Conservation (phyloP, 2,888 invertebrate species). For the Brenthis hecate region DNA sequence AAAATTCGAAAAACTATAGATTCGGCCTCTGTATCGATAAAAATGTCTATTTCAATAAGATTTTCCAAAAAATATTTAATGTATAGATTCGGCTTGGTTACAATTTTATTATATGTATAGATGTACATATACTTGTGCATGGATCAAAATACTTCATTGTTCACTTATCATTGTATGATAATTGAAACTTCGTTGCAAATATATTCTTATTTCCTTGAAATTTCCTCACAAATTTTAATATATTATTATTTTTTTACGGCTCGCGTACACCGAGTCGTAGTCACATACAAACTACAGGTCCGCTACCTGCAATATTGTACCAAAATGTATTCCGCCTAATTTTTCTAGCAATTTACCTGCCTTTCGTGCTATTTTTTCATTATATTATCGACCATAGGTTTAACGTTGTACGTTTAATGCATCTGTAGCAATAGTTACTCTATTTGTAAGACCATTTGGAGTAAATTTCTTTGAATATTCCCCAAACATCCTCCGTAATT, state of each 20-base stretch:
- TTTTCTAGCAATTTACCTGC: conserved; percentile 21
- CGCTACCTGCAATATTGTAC: too few relatives aligned
- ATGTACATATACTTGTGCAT: too few relatives aligned
- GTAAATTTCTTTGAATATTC: conserved; percentile 21
- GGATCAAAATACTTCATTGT: too few relatives aligned
- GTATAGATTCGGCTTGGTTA: too few relatives aligned
- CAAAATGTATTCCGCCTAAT: conserved; percentile 12
- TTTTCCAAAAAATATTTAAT: too few relatives aligned
- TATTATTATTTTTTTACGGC: neutral
- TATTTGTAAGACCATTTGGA: conserved; percentile 1
- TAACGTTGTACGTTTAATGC: conserved; percentile 25
- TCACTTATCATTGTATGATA: too few relatives aligned
- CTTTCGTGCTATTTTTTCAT: conserved; percentile 20
- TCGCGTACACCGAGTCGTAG: neutral
- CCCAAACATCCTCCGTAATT: conserved; percentile 27
- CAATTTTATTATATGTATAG: too few relatives aligned
- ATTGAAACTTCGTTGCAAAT: too few relatives aligned
- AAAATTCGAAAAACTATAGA: too few relatives aligned
- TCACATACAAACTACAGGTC: conserved; percentile 1
- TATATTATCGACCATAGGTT: conserved; percentile 17
- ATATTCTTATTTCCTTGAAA: too few relatives aligned
- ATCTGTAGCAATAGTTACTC: neutral
- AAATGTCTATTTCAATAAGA: too few relatives aligned
- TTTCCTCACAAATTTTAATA: neutral
- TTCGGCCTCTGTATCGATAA: too few relatives aligned